These are phyloP conservation scores for Mirounga angustirostris DNA, from an alignment of 2,113 vertebrate genomes.

Conservation along the genomic window DNA sequence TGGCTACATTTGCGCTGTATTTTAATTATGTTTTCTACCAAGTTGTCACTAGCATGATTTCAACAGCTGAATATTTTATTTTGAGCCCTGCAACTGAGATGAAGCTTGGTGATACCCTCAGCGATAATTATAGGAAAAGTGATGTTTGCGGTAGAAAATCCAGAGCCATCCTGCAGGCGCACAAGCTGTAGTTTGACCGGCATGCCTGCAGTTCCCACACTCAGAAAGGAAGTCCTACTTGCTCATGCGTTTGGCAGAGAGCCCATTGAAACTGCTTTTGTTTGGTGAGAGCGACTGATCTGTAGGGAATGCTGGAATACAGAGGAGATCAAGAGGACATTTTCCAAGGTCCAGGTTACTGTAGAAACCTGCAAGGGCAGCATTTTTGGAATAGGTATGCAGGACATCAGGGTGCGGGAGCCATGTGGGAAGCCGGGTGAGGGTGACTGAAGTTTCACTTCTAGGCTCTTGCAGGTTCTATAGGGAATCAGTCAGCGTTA, in stretches of 20 bases:
- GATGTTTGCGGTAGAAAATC: constrained; percentile 70
- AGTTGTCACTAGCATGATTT: constrained; percentile 32
- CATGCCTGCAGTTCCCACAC: constrained; percentile 68
- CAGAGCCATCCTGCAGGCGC: constrained; percentile 26
- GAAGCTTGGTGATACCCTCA: background rate
- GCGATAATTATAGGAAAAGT: constrained; percentile 75
- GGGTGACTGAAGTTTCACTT: background rate
- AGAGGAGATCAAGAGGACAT: background rate
- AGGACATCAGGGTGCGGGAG: background rate
- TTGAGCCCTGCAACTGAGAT: constrained; percentile 67
- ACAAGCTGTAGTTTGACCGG: constrained; percentile 42
- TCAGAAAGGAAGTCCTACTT: constrained; percentile 70
- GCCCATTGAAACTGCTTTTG: constrained; percentile 78
- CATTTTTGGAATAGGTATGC: constrained; percentile 62
- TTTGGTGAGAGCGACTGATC: constrained; percentile 68
- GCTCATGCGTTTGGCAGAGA: constrained; percentile 71
- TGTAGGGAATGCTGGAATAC: constrained; percentile 75
- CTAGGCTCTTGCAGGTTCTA: background rate
- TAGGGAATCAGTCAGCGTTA: background rate
- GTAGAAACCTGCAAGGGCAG: background rate
- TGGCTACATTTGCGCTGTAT: background rate
- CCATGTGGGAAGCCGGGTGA: background rate
- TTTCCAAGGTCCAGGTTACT: constrained; percentile 12
- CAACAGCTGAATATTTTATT: constrained; percentile 52
- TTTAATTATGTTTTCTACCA: background rate